Conservation (phyloP, 2,888 invertebrate genomes). For the Graphium colonna region DNA sequence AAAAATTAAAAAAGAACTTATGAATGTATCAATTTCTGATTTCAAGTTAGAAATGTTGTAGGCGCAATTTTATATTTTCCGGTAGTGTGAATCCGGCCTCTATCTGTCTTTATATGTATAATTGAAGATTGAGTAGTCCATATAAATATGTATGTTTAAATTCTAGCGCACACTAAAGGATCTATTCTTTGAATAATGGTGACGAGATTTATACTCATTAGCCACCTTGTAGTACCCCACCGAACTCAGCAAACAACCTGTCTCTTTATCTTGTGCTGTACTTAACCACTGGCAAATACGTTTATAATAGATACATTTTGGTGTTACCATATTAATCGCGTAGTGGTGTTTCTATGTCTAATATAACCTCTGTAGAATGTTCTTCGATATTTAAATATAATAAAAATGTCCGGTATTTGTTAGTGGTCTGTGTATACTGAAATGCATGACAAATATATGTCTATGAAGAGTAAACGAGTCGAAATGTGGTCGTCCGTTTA, state of each 20-base stretch:
- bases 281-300: constrained; percentile 44
- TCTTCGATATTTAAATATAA: constrained; percentile 2
- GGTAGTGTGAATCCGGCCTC: constrained; percentile 5
- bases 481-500: constrained; percentile 60
- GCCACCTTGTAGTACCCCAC: constrained; percentile 56
- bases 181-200: constrained; percentile 68
- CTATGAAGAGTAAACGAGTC: constrained; percentile 43
- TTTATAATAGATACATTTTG: constrained; percentile 6
- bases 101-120: too few relatives aligned
- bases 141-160: constrained; percentile 45
- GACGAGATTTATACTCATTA: constrained; percentile 58
- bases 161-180: constrained; percentile 77
- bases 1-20: too few relatives aligned
- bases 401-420: constrained; percentile 28
- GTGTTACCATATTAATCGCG: constrained; percentile 14
- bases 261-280: constrained; percentile 46
- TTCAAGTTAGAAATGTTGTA: too few relatives aligned
- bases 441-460: constrained; percentile 61
- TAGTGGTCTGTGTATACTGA: constrained; percentile 49
- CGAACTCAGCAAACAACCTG: constrained; percentile 38
- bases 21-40: too few relatives aligned
- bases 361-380: constrained; percentile 4
- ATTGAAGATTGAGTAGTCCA: too few relatives aligned
- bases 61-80: too few relatives aligned
- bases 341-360: constrained; percentile 16